phyloP scores from a whole-genome alignment of 2,888 invertebrate species.

The Bombylius discolor region DNA sequence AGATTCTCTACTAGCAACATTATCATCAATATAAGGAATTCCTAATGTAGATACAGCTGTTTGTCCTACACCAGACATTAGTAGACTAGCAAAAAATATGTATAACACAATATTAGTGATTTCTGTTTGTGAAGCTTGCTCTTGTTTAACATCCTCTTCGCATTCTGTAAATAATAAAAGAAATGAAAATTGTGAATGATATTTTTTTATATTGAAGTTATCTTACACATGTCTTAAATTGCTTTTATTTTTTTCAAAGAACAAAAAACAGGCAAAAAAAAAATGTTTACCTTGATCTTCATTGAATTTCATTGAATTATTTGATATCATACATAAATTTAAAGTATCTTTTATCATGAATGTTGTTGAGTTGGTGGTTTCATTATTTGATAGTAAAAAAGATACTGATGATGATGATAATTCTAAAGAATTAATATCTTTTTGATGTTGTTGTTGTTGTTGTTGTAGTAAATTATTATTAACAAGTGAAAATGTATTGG shows the following conservation, averaged over 20 bases:
- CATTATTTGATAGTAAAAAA: no score
- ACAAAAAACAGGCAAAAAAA: no score
- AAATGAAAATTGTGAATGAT: not conserved
- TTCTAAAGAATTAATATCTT: conserved; percentile 15
- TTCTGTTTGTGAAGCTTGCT: conserved; percentile 56
- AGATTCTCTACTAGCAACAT: conserved; percentile 82
- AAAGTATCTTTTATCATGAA: conserved; percentile 11
- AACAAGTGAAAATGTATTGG: conserved; percentile 24
- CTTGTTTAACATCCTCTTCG: conserved; percentile 47
- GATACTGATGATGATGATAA: not conserved
- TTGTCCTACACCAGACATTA: conserved; percentile 84
- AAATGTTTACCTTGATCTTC: conserved; percentile 7
- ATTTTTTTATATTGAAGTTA: not conserved
- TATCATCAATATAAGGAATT: conserved; percentile 88
- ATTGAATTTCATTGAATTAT: conserved; percentile 5
- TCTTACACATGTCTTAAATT: no score
- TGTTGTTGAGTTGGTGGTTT: not conserved
- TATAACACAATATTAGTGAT: conserved; percentile 71
- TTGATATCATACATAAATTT: conserved; percentile 31
- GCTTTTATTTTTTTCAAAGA: no score
- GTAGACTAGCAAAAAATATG: conserved; percentile 75
- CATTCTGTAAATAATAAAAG: conserved; percentile 31
- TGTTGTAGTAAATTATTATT: conserved; percentile 1
- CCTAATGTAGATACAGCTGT: conserved; percentile 86
- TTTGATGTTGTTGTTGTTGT: conserved; percentile 9